Evolutionary conservation across 2,797 vertebrate genomes (phyloP).

Genomic region (Sciaenops ocellatus): DNA sequence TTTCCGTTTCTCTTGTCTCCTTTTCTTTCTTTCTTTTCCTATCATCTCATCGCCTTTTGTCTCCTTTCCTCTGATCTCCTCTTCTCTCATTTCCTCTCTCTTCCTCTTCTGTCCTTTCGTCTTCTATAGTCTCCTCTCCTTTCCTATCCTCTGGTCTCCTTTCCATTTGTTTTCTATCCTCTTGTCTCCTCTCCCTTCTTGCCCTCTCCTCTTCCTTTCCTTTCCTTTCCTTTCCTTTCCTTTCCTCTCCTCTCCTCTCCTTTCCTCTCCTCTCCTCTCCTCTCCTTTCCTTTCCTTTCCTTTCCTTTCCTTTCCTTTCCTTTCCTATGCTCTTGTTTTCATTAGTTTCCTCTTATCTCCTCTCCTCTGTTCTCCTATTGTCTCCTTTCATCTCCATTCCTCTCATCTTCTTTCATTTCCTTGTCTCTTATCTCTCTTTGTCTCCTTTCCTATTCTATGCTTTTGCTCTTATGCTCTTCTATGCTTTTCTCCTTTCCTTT

Average conservation of each 20-base stretch:
- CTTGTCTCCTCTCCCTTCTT: not conserved
- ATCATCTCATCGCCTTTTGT: fast-evolving
- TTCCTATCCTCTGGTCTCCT: not conserved
- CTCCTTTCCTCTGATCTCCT: too few relatives aligned
- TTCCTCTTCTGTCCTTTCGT: not conserved
- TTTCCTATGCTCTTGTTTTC: not conserved
- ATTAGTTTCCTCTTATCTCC: not conserved
- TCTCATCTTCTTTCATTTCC: not conserved
- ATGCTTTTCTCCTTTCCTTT: not conserved
- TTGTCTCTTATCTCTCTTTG: not conserved
- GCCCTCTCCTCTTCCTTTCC: not conserved
- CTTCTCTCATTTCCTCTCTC: not conserved
- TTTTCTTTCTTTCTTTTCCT: not conserved
- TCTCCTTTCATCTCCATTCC: not conserved
- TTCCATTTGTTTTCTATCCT: not conserved
- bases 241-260: not conserved
- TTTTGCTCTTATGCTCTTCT: not conserved
- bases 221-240: not conserved
- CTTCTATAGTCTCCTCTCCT: not conserved
- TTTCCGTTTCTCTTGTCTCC: not conserved
- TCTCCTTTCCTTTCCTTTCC: not conserved
- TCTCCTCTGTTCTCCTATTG: not conserved
- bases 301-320: too few relatives aligned
- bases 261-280: not conserved
- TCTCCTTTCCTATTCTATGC: not conserved